A percentile compares a stretch with the other conserved stretches of the same genome.
phyloP scores from a whole-genome alignment of 2,797 vertebrate genomes.

The Helostoma temminkii region DNA sequence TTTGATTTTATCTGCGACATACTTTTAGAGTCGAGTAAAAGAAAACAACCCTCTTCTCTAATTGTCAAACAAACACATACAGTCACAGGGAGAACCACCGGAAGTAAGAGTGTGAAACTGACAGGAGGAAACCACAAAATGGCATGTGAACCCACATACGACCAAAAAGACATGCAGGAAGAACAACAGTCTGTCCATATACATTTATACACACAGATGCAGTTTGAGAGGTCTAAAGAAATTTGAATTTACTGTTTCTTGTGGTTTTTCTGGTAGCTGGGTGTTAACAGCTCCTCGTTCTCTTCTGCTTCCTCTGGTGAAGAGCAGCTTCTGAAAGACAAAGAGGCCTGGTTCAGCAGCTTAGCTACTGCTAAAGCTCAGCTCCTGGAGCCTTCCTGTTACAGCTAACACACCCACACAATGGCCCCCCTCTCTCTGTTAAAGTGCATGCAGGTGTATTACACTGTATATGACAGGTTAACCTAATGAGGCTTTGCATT shows the following conservation, averaged over 20 bases:
- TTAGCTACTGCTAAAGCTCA: conserved; percentile 1
- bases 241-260: conserved; percentile 82
- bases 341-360: conserved; percentile 11
- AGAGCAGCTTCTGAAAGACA: conserved; percentile 82
- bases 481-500: background rate
- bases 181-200: background rate
- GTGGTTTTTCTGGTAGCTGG: conserved; percentile 82
- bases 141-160: conserved; percentile 1
- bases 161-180: conserved; percentile 7
- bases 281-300: conserved; percentile 74
- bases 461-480: background rate
- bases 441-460: background rate
- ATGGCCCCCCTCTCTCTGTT: background rate
- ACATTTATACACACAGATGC: background rate
- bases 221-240: conserved; percentile 15
- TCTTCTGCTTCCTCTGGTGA: conserved; percentile 85
- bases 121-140: conserved; percentile 45
- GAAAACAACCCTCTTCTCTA: background rate
- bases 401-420: background rate
- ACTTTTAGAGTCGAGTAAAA: background rate
- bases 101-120: conserved; percentile 42
- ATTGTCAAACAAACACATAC: background rate
- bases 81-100: conserved; percentile 19
- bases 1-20: background rate
- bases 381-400: background rate